These are phyloP conservation scores for Eueremaeus valkanovi DNA, from an alignment of 2,888 invertebrate species.

Conservation along the genomic window DNA sequence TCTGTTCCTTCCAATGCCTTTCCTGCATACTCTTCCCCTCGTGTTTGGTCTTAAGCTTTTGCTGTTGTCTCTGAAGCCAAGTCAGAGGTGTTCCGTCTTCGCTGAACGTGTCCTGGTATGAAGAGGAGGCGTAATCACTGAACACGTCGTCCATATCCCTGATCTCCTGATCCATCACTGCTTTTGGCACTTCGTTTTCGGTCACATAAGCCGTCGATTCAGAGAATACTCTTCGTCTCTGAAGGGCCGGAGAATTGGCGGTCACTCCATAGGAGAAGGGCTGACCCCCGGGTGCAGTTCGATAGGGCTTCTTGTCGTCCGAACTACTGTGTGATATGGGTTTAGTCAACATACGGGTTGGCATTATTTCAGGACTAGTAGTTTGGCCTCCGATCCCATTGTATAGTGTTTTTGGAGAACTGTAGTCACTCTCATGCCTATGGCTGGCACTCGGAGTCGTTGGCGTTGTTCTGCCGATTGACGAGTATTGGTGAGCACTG, in stretches of 20 bases:
- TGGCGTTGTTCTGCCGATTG: background rate
- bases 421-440: conserved; percentile 1
- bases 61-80: conserved; percentile 77
- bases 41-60: conserved; percentile 70
- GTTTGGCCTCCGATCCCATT: conserved; percentile 24
- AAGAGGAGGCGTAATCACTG: conserved; percentile 15
- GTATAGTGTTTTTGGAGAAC: conserved; percentile 5
- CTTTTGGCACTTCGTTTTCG: conserved; percentile 33
- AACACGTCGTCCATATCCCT: conserved; percentile 4
- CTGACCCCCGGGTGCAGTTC: conserved; percentile 80
- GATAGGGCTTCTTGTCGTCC: conserved; percentile 62
- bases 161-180: background rate
- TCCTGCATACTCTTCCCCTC: conserved; percentile 59
- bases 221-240: conserved; percentile 44
- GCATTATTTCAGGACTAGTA: conserved; percentile 20
- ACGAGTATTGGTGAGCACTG: background rate
- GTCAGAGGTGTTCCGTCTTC: conserved; percentile 58
- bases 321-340: conserved; percentile 40
- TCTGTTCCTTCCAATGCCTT: conserved; percentile 43
- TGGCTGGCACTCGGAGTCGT: background rate
- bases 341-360: conserved; percentile 34
- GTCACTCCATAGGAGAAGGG: conserved; percentile 79
- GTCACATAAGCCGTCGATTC: conserved; percentile 41
- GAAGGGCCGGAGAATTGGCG: conserved; percentile 44
- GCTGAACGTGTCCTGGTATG: conserved; percentile 34